These are phyloP conservation scores for Phytoseiulus persimilis DNA, from an alignment of 2,888 invertebrate species.

Conservation along the genomic window DNA sequence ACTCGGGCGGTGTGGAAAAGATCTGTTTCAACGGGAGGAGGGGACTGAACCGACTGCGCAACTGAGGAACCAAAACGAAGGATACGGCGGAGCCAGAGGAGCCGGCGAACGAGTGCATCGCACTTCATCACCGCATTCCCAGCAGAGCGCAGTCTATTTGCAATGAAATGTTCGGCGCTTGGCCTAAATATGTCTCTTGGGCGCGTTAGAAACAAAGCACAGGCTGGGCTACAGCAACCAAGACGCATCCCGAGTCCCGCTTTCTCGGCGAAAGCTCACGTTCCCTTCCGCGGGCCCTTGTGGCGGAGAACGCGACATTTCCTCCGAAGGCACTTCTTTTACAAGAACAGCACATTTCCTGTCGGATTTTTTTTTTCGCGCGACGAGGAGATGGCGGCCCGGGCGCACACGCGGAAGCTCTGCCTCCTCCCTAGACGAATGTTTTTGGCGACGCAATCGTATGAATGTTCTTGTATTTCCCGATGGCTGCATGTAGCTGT, in stretches of 20 bases:
- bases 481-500: too few relatives aligned
- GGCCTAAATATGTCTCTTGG: conserved; percentile 5
- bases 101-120: too few relatives aligned
- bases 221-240: not conserved
- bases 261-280: not conserved
- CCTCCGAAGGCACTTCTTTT: too few relatives aligned
- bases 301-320: not conserved
- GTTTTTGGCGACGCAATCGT: too few relatives aligned
- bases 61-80: not conserved
- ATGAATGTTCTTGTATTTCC: too few relatives aligned
- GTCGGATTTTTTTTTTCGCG: too few relatives aligned
- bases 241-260: not conserved
- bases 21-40: not conserved
- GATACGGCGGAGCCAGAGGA: too few relatives aligned
- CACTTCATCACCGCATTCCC: not conserved
- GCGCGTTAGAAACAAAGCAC: not conserved
- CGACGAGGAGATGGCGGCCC: too few relatives aligned
- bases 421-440: too few relatives aligned
- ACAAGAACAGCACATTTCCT: too few relatives aligned
- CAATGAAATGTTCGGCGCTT: not conserved
- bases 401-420: too few relatives aligned
- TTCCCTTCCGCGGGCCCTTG: not conserved
- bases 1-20: not conserved
- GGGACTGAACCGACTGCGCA: not conserved
- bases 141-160: not conserved